A percentile compares a stretch with the other conserved stretches of the same genome.
These are phyloP conservation scores for Drosophila diplacantha DNA, from an alignment of 2,888 invertebrate species.

Conservation along the genomic window DNA sequence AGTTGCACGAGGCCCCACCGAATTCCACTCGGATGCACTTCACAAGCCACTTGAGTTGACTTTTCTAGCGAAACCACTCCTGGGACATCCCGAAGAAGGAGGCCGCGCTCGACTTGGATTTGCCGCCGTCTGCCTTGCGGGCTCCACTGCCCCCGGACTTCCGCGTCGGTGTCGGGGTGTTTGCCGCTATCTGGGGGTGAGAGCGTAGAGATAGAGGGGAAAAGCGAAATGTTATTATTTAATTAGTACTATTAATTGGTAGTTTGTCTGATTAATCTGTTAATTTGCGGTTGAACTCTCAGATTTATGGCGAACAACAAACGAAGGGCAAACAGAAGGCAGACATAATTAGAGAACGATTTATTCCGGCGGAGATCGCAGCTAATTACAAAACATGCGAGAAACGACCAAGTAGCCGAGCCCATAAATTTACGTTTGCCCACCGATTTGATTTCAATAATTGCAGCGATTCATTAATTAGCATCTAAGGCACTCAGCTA, in stretches of 20 bases:
- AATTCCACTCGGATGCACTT: slow-evolving; percentile 36
- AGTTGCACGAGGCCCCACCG: not conserved
- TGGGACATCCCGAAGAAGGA: slow-evolving; percentile 90
- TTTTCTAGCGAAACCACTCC: slow-evolving; percentile 85
- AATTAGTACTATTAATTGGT: slow-evolving; percentile 59
- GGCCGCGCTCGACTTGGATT: slow-evolving; percentile 84
- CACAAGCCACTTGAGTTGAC: slow-evolving; percentile 56
- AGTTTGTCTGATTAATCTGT: slow-evolving; percentile 65
- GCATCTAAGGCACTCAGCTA: slow-evolving; percentile 44
- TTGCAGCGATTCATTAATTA: slow-evolving; percentile 69
- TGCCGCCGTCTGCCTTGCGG: slow-evolving; percentile 59
- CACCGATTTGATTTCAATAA: slow-evolving; percentile 65
- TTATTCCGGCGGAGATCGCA: slow-evolving; percentile 50
- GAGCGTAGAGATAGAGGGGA: slow-evolving; percentile 16
- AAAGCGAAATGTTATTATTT: slow-evolving; percentile 60
- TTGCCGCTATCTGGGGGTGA: slow-evolving; percentile 13
- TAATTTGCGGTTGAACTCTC: slow-evolving; percentile 55
- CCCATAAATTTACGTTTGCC: slow-evolving; percentile 61
- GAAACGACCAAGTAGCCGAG: slow-evolving; percentile 41
- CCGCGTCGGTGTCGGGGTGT: slow-evolving; percentile 59
- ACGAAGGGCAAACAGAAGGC: slow-evolving; percentile 31
- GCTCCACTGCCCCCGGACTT: slow-evolving; percentile 46
- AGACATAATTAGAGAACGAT: slow-evolving; percentile 57
- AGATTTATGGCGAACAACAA: slow-evolving; percentile 52
- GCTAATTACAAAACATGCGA: slow-evolving; percentile 60